These are phyloP conservation scores for Astreopora myriophthalma DNA, from an alignment of 64 coral and sea anemone genomes.

Conservation along the genomic window DNA sequence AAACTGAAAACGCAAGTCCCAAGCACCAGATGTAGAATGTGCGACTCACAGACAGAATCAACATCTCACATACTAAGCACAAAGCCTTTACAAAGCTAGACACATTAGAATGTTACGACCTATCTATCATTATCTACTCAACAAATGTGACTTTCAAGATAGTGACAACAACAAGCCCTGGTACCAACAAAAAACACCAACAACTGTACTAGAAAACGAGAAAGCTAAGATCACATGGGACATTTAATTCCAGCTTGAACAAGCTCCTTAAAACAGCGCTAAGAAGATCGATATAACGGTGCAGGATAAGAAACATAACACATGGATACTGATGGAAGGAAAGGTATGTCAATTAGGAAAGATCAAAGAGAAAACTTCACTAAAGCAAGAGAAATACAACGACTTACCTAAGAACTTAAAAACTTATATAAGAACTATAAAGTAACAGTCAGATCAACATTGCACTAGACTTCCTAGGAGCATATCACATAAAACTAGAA, in stretches of 20 bases:
- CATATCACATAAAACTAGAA: not conserved
- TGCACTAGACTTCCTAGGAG: not conserved
- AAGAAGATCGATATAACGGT: too few species aligned
- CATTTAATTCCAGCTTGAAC: too few species aligned
- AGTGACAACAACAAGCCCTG: not conserved
- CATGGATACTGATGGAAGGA: not conserved
- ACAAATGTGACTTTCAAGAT: not conserved
- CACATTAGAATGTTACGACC: not conserved
- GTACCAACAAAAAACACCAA: not conserved
- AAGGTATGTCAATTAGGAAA: not conserved
- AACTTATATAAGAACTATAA: too few species aligned
- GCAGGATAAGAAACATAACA: too few species aligned
- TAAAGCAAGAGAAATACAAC: not conserved
- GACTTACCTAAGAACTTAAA: not conserved
- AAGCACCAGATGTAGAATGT: not conserved
- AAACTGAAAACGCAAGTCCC: not conserved
- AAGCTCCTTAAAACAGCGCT: too few species aligned
- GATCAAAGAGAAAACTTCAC: not conserved
- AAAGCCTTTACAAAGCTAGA: not conserved
- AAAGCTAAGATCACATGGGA: too few species aligned
- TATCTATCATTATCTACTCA: not conserved
- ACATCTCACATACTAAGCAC: not conserved
- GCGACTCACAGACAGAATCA: not conserved
- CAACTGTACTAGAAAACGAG: not conserved
- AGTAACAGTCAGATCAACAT: too few species aligned